Percentiles rank a stretch among this genome's conserved stretches.
Evolutionary conservation across 2,797 vertebrate species (phyloP).

Genomic region (Tenualosa ilisha): DNA sequence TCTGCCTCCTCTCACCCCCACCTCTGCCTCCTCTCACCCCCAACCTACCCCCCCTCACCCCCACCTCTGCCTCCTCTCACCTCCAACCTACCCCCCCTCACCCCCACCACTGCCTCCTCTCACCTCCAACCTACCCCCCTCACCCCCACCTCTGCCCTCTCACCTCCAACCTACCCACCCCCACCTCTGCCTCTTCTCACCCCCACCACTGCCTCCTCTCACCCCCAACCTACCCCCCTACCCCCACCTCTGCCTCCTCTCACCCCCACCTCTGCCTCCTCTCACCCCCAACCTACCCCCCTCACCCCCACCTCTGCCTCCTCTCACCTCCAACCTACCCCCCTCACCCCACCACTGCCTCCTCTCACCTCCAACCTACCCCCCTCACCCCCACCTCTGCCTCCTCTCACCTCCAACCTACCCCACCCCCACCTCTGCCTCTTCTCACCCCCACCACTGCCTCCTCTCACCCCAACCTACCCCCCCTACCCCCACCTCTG

Average conservation of each 20-base stretch:
- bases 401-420: too few relatives aligned
- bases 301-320: too few relatives aligned
- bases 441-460: not conserved
- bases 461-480: too few relatives aligned
- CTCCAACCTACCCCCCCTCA: too few relatives aligned
- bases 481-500: too few relatives aligned
- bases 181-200: conserved; percentile 23
- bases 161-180: not conserved
- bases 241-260: not conserved
- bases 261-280: conserved; percentile 52
- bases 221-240: conserved; percentile 29
- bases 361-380: too few relatives aligned
- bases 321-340: too few relatives aligned
- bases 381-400: conserved; percentile 17
- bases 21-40: not conserved
- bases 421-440: conserved; percentile 10
- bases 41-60: too few relatives aligned
- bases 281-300: too few relatives aligned
- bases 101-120: not conserved
- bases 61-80: conserved; percentile 25
- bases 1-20: not conserved
- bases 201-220: not conserved
- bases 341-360: not conserved
- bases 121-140: too few relatives aligned
- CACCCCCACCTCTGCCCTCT: too few relatives aligned